These are phyloP conservation scores for Hozukius guyotensis DNA, from an alignment of 2,797 vertebrate genomes.

Conservation along the genomic window DNA sequence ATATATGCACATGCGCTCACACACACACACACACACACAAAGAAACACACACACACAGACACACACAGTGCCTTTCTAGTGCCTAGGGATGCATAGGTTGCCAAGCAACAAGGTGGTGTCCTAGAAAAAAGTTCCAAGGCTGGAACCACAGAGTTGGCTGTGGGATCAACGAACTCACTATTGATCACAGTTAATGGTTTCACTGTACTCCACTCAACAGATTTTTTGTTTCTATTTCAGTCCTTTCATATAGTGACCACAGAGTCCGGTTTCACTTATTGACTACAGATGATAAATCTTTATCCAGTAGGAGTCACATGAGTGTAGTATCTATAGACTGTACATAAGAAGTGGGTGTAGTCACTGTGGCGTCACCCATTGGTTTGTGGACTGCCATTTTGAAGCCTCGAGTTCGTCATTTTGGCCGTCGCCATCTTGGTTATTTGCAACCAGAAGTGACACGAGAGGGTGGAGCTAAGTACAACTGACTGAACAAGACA, in stretches of 20 bases:
- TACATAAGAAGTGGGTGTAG: background rate
- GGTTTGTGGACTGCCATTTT: too few relatives aligned
- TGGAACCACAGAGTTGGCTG: constrained; percentile 41
- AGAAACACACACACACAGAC: background rate
- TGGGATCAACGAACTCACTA: constrained; percentile 32
- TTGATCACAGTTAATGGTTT: constrained; percentile 57
- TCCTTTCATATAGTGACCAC: constrained; percentile 3
- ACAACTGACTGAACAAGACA: too few relatives aligned
- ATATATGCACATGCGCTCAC: constrained; percentile 35
- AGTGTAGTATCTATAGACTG: background rate
- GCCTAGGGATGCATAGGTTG: constrained; percentile 79
- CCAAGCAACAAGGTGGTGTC: constrained; percentile 82
- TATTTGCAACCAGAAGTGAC: too few relatives aligned
- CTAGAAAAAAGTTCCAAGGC: constrained; percentile 76
- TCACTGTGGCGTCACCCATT: too few relatives aligned
- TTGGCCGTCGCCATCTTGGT: too few relatives aligned
- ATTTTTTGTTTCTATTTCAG: constrained; percentile 25
- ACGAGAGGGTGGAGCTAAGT: too few relatives aligned
- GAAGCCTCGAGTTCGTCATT: too few relatives aligned
- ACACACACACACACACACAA: constrained; percentile 1
- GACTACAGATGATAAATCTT: constrained; percentile 21
- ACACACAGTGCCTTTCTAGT: constrained; percentile 23
- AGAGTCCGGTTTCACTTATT: constrained; percentile 43
- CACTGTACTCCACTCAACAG: constrained; percentile 15
- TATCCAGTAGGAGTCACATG: background rate